A percentile compares a stretch with the other conserved stretches of the same genome.
These are phyloP conservation scores for Chanos chanos DNA, from an alignment of 2,797 vertebrate genomes.

Conservation along the genomic window DNA sequence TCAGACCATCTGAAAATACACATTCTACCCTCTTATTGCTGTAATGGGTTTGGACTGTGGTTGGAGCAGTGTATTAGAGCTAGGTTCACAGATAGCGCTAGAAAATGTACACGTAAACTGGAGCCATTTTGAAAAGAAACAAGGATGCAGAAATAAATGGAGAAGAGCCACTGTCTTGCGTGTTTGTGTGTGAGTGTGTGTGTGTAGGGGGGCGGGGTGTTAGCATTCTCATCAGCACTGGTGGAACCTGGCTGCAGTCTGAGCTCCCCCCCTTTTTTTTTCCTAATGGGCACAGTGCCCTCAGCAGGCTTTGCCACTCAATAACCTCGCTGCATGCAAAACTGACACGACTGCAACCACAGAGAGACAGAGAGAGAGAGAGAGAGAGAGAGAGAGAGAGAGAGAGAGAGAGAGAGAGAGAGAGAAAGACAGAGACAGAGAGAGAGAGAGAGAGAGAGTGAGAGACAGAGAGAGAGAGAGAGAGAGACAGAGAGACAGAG, in stretches of 20 bases:
- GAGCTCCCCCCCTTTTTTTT: conserved; percentile 35
- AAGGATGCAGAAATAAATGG: conserved; percentile 30
- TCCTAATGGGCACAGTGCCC: conserved; percentile 50
- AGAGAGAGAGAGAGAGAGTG: no score
- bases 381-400: conserved; percentile 11
- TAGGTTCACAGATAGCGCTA: conserved; percentile 30
- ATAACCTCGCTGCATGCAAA: conserved; percentile 36
- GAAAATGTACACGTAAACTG: conserved; percentile 67
- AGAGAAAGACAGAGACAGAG: no score
- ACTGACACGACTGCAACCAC: conserved; percentile 46
- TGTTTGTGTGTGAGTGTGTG: conserved; percentile 20
- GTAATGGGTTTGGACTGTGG: no score
- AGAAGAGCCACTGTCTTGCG: conserved; percentile 38
- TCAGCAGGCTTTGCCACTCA: conserved; percentile 44
- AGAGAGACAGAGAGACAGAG: no score
- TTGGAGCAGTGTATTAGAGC: no score
- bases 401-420: no score
- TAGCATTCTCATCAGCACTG: conserved; percentile 71
- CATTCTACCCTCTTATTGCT: no score
- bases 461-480: no score
- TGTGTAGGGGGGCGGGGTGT: conserved; percentile 28
- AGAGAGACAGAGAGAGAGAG: conserved; percentile 24
- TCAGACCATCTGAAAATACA: no score
- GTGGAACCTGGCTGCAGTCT: conserved; percentile 64
- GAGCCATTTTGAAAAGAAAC: conserved; percentile 48